These are phyloP conservation scores for Pyrocephalus nanus DNA, from an alignment of 2,797 vertebrate species.

Conservation along the genomic window DNA sequence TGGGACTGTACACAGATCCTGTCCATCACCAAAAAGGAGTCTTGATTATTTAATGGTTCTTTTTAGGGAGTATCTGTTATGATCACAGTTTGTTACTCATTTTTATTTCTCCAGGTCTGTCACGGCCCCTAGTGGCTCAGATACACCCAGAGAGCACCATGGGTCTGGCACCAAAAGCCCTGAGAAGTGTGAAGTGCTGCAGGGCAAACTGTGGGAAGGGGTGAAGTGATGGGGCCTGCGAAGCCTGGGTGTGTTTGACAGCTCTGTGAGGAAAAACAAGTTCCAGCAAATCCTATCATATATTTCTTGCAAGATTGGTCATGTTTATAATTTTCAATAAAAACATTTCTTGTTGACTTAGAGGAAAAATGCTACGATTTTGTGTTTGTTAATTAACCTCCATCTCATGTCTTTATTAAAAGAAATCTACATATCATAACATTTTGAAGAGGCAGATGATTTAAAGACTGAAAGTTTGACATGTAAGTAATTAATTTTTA, in stretches of 20 bases:
- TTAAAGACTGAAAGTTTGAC: not conserved
- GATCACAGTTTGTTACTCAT: not conserved
- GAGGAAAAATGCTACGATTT: not conserved
- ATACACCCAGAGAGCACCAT: not conserved
- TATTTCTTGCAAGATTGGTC: not conserved
- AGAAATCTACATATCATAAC: not conserved
- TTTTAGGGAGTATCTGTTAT: not conserved
- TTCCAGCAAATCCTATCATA: not conserved
- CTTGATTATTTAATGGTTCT: not conserved
- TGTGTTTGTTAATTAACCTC: not conserved
- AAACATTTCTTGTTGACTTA: not conserved
- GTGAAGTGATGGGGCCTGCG: not conserved
- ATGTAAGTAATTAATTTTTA: not conserved
- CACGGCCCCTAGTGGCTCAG: conserved; percentile 44
- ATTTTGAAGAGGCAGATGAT: not conserved
- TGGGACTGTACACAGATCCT: not conserved
- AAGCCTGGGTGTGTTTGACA: not conserved
- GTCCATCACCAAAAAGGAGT: not conserved
- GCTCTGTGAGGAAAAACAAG: not conserved
- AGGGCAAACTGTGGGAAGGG: not conserved
- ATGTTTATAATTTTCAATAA: not conserved
- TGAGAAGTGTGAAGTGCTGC: not conserved
- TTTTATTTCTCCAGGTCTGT: not conserved
- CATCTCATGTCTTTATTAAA: not conserved
- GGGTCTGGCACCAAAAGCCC: not conserved